These are phyloP conservation scores for Misgurnus mizolepis DNA, from an alignment of 2,113 vertebrate species.

Conservation along the genomic window DNA sequence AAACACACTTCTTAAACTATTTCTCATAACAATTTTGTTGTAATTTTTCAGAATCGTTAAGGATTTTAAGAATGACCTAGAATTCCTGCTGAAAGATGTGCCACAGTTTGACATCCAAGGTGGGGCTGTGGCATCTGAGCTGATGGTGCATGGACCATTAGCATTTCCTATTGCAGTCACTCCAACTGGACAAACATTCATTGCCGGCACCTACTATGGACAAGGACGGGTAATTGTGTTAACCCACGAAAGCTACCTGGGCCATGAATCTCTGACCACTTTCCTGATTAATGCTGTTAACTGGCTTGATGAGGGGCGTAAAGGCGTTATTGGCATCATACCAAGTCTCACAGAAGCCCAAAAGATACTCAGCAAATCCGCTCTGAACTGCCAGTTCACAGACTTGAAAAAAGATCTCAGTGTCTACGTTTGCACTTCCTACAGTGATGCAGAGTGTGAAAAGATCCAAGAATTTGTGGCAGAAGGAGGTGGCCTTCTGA, in stretches of 20 bases:
- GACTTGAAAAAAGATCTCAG: slow-evolving; percentile 8
- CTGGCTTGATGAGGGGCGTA: slow-evolving; percentile 71
- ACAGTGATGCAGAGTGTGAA: slow-evolving; percentile 53
- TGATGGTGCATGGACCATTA: slow-evolving; percentile 72
- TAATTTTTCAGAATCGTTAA: slow-evolving; percentile 49
- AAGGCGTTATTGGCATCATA: slow-evolving; percentile 56
- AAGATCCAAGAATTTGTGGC: slow-evolving; percentile 73
- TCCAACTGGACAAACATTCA: slow-evolving; percentile 55
- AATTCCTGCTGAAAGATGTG: slow-evolving; percentile 68
- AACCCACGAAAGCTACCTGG: slow-evolving; percentile 69
- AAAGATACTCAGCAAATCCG: slow-evolving; percentile 19
- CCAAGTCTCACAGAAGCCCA: slow-evolving; percentile 29
- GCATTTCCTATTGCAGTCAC: slow-evolving; percentile 72
- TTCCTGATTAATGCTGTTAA: slow-evolving; percentile 72
- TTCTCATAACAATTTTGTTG: no score
- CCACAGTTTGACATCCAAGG: slow-evolving; percentile 67
- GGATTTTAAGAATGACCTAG: slow-evolving; percentile 72
- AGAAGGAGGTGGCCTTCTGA: slow-evolving; percentile 81
- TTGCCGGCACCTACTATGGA: slow-evolving; percentile 75
- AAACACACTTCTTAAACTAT: no score
- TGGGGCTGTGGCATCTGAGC: slow-evolving; percentile 59
- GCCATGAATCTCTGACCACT: slow-evolving; percentile 46
- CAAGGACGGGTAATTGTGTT: slow-evolving; percentile 70
- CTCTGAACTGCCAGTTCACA: neutral
- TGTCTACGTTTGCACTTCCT: slow-evolving; percentile 52